phyloP scores from a whole-genome alignment of 2,888 invertebrate species.

The Cremastobaeus sp. region DNA sequence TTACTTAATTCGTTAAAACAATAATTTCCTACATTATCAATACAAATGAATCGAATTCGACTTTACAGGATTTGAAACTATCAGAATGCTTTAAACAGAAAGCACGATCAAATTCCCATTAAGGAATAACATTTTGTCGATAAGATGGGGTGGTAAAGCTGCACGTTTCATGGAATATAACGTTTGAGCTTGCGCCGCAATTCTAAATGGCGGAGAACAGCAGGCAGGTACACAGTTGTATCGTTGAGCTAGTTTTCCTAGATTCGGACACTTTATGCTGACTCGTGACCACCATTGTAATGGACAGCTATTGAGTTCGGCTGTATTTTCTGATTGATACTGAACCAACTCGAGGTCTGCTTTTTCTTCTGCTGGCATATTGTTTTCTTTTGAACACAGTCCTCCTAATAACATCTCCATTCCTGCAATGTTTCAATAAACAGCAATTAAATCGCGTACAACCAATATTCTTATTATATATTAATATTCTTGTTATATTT shows the following conservation, averaged over 20 bases:
- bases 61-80: too few relatives aligned
- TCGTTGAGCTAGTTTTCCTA: slow-evolving; percentile 76
- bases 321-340: slow-evolving; percentile 78
- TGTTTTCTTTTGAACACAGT: slow-evolving; percentile 68
- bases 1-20: too few relatives aligned
- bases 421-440: slow-evolving; percentile 66
- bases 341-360: slow-evolving; percentile 78
- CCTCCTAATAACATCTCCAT: slow-evolving; percentile 78
- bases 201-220: slow-evolving; percentile 76
- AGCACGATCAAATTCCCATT: slow-evolving; percentile 75
- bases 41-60: too few relatives aligned
- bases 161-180: slow-evolving; percentile 75
- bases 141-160: slow-evolving; percentile 75
- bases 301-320: slow-evolving; percentile 78
- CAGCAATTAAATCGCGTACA: too few relatives aligned
- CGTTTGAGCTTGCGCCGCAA: slow-evolving; percentile 75
- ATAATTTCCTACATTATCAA: too few relatives aligned
- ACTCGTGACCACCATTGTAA: slow-evolving; percentile 78
- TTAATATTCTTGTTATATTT: neutral
- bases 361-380: slow-evolving; percentile 77
- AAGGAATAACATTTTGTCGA: slow-evolving; percentile 77
- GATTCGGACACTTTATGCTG: slow-evolving; percentile 77
- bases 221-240: slow-evolving; percentile 79
- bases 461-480: neutral
- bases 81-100: neutral